Evolutionary conservation across 2,888 invertebrate genomes (phyloP), one percentile per base, ranked within the genome.

Genomic region (Uropetala carovei): DNA sequence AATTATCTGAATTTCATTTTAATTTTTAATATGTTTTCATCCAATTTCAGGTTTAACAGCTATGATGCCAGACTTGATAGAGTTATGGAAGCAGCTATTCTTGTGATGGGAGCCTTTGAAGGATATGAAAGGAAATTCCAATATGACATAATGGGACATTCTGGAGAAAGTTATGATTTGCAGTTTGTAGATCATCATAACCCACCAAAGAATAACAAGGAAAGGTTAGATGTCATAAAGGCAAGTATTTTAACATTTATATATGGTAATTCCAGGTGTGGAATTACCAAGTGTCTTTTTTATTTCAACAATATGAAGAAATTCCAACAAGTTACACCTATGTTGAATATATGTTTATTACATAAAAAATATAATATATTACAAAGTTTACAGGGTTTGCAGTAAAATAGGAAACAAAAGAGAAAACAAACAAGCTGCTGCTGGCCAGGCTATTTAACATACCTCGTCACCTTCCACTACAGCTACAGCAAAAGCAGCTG

Each of bases 71-170:
- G 99, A 92, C 96, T 99, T 92, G 98, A 99, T 94, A 96, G 99
- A 93, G 97, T 98, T 93, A 96, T 99, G 95, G 99, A 99, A 95
- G 98, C 98, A 0, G 97, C 97, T 18, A 97, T 99, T 0, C 96
- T 99, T 94, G 96, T 98, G 0, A 98, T 98, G 96, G 99, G 99
- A 94, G 98, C 99, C 0, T 97, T 99, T 93, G 97, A 97, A 93
- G 98, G 98, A 0, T 98, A 98, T 94, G 98, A 98, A 94, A 96
- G 97, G 92, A 98, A 98, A 95, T 97, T 99, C 93, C 96, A 97
- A 93, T 99, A 99, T 95, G 99, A 99, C 94, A 97, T 99, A 94
- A 96, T 97, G 93, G 99, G 98, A 0, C 99, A 99, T 95, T 99
- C 99, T 0, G 99, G 99, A 0, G 99, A 99, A 94, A 97, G 97